phyloP scores from a whole-genome alignment of 2,888 invertebrate species.

The Pristionchus mayeri region DNA sequence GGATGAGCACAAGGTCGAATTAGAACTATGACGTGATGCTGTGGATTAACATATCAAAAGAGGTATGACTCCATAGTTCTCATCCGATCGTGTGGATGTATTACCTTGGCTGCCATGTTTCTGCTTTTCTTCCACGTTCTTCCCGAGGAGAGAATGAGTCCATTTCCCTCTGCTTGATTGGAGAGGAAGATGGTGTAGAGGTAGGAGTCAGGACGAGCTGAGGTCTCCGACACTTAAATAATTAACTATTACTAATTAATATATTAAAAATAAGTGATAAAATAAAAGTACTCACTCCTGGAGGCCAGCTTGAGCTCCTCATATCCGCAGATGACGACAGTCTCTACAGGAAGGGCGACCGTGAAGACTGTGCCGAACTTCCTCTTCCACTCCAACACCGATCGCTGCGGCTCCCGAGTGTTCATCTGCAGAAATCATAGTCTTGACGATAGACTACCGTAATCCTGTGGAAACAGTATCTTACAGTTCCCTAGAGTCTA shows the following conservation, averaged over 20 bases:
- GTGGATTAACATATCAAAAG: too few relatives aligned
- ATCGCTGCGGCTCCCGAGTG: constrained; percentile 11
- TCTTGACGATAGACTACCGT: too few relatives aligned
- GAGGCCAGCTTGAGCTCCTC: neutral
- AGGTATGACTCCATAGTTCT: too few relatives aligned
- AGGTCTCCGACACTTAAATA: neutral
- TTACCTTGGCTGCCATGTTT: too few relatives aligned
- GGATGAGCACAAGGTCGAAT: too few relatives aligned
- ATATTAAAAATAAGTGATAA: too few relatives aligned
- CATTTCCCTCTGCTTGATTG: constrained; percentile 7
- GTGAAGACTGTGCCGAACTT: constrained; percentile 4
- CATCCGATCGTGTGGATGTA: too few relatives aligned
- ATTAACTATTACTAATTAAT: too few relatives aligned
- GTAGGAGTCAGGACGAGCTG: constrained; percentile 32
- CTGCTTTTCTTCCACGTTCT: neutral
- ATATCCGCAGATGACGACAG: neutral
- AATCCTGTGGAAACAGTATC: too few relatives aligned
- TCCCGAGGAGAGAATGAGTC: constrained; percentile 21
- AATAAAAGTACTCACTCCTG: neutral
- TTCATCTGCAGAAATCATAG: too few relatives aligned
- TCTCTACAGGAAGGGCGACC: neutral
- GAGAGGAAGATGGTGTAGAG: constrained; percentile 25
- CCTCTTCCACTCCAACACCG: constrained; percentile 6
- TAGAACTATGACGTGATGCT: too few relatives aligned
- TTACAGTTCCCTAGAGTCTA: too few relatives aligned